These are phyloP conservation scores for Tarsius wallacei DNA, from an alignment of 2,797 vertebrate genomes.

Conservation along the genomic window DNA sequence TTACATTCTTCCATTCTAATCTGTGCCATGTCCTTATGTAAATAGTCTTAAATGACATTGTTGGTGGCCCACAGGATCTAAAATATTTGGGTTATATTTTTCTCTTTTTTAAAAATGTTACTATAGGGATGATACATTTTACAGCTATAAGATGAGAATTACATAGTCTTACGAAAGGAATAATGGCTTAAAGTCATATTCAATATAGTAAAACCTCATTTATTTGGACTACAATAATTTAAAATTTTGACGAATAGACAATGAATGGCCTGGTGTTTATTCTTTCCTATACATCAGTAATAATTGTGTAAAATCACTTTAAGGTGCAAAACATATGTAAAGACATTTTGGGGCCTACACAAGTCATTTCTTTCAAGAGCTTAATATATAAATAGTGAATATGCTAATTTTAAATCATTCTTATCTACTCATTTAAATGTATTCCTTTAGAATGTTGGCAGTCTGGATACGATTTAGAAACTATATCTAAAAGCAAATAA, in stretches of 20 bases:
- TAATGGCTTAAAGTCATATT: conserved; percentile 34
- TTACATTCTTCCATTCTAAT: background rate
- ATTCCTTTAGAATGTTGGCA: conserved; percentile 1
- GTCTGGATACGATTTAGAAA: background rate
- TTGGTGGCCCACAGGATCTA: background rate
- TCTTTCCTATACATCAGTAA: background rate
- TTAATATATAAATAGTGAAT: background rate
- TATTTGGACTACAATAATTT: background rate
- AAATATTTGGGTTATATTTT: background rate
- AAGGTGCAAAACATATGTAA: background rate
- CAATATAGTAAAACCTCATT: background rate
- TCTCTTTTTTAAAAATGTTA: background rate
- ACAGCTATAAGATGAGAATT: background rate
- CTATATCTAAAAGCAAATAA: conserved; percentile 39
- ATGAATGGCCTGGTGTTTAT: background rate
- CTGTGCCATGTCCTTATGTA: background rate
- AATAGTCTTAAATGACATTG: background rate
- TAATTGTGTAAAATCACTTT: conserved; percentile 35
- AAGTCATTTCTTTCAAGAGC: background rate
- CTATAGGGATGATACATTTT: background rate
- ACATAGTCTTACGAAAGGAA: conserved; percentile 4
- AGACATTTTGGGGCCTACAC: no score
- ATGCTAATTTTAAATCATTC: background rate
- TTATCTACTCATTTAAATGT: background rate
- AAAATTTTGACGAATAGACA: background rate